Percentiles rank a stretch among this genome's conserved stretches.
Evolutionary conservation across 1,140 invertebrate genomes (phyloP).

Genomic region (Pantala flavescens): DNA sequence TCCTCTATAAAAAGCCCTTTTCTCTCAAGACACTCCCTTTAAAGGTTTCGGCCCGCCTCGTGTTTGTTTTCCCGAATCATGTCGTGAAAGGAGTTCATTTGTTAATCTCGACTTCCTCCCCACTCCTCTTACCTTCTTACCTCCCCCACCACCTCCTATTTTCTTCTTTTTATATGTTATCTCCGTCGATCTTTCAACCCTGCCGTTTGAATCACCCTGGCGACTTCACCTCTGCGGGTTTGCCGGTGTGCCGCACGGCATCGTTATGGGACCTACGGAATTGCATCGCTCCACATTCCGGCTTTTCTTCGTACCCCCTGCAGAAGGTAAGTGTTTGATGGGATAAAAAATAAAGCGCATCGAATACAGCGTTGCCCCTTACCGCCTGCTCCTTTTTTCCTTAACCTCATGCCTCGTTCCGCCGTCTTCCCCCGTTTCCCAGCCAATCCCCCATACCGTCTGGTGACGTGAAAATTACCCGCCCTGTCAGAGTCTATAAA

Average conservation of each 20-base stretch:
- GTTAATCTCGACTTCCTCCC: not conserved
- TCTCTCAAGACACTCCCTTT: not conserved
- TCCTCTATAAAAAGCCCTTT: not conserved
- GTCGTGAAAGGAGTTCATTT: slow-evolving; percentile 9
- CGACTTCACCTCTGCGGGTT: not conserved
- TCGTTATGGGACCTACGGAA: not conserved
- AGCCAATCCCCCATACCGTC: slow-evolving; percentile 2
- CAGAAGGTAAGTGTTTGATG: not conserved
- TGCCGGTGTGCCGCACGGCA: not conserved
- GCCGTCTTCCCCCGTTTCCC: not conserved
- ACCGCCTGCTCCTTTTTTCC: not conserved
- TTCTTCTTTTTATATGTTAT: not conserved
- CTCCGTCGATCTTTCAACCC: not conserved
- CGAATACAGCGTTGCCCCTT: not conserved
- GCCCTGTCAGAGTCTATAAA: slow-evolving; percentile 8
- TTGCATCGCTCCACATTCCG: not conserved
- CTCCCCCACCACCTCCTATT: not conserved
- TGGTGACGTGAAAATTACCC: slow-evolving; percentile 1
- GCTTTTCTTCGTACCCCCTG: not conserved
- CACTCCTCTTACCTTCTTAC: not conserved
- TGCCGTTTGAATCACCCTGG: not conserved
- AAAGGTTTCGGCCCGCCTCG: not conserved
- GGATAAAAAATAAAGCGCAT: not conserved
- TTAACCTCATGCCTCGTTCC: not conserved
- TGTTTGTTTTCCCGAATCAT: slow-evolving; percentile 9